These are phyloP conservation scores for Gila orcuttii DNA, from an alignment of 2,113 vertebrate genomes.

Conservation along the genomic window DNA sequence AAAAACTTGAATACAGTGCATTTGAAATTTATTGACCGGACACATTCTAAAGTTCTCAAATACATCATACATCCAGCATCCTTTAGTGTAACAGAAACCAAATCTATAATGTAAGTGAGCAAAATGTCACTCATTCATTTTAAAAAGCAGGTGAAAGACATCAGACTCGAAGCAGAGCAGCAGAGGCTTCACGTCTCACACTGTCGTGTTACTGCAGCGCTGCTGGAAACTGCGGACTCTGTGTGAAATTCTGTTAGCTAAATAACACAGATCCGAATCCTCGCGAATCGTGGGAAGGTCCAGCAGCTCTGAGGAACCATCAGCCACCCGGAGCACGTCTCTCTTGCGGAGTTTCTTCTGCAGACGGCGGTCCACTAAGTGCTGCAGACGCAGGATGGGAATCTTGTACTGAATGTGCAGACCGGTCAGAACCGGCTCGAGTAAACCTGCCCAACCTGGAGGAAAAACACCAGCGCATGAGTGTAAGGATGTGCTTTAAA, in stretches of 20 bases:
- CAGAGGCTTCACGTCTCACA: not conserved
- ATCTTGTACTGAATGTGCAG: not conserved
- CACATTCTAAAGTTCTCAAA: not conserved
- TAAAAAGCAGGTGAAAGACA: not conserved
- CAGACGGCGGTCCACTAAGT: not conserved
- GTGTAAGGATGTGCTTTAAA: not conserved
- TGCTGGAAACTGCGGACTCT: not conserved
- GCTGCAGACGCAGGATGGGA: not conserved
- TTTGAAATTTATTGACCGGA: not conserved
- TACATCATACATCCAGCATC: not conserved
- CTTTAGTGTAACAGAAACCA: too few species aligned
- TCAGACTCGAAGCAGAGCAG: not conserved
- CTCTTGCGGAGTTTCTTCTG: not conserved
- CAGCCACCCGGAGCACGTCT: too few species aligned
- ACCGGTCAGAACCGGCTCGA: constrained; percentile 11
- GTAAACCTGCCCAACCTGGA: not conserved
- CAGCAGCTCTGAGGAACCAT: not conserved
- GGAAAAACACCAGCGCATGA: not conserved
- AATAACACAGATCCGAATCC: not conserved
- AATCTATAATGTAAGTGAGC: too few species aligned
- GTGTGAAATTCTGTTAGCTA: not conserved
- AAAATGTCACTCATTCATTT: not conserved
- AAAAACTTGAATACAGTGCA: not conserved
- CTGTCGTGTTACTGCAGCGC: not conserved
- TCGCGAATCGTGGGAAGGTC: not conserved